A percentile compares a stretch with the other conserved stretches of the same genome.
Conservation (phyloP, 2,797 vertebrate species). For the Pangasius macronema region DNA sequence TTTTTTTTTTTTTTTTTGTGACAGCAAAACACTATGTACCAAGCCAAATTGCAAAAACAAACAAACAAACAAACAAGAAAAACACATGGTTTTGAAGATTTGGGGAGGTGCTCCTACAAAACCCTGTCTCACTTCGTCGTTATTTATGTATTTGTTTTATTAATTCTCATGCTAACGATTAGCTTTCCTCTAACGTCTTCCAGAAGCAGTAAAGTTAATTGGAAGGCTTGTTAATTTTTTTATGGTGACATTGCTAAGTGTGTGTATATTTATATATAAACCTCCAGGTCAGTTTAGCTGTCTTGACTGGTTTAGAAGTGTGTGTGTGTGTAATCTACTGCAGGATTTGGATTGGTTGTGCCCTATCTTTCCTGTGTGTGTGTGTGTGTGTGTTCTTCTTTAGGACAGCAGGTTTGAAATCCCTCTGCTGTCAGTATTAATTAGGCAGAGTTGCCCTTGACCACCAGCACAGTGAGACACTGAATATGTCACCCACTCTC, state of each 20-base stretch:
- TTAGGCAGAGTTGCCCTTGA: conserved; percentile 38
- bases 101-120: neutral
- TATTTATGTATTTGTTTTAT: conserved; percentile 17
- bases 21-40: neutral
- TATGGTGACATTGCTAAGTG: conserved; percentile 69
- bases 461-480: conserved; percentile 24
- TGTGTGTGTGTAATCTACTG: neutral
- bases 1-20: neutral
- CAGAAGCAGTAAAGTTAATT: conserved; percentile 63
- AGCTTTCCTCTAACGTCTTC: neutral
- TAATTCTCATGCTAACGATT: conserved; percentile 14
- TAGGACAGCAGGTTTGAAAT: conserved; percentile 18
- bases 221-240: conserved; percentile 68
- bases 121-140: neutral
- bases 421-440: conserved; percentile 46
- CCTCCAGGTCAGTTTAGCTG: neutral
- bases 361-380: neutral
- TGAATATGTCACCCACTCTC: conserved; percentile 7
- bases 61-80: neutral
- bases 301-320: conserved; percentile 19
- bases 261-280: conserved; percentile 64
- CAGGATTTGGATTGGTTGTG: conserved; percentile 16
- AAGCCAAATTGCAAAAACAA: neutral
- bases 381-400: neutral
- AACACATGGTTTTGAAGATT: neutral